Conservation (phyloP, 2,113 vertebrate genomes). For the Sciurus niger region DNA sequence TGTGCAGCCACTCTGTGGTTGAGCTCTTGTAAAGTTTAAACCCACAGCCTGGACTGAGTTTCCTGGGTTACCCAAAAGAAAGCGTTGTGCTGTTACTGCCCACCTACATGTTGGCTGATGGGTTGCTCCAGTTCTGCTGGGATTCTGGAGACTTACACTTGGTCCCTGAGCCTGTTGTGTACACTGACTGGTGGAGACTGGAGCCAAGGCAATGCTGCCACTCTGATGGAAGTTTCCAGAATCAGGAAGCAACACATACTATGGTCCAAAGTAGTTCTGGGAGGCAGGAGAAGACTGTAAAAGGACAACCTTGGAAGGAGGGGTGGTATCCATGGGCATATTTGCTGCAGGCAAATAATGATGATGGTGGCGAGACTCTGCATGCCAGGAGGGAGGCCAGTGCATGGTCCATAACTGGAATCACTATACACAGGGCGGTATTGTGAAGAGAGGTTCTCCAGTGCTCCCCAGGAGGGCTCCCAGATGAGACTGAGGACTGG, state of each 20-base stretch:
- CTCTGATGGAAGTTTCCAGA: not conserved
- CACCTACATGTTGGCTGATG: conserved; percentile 55
- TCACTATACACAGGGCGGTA: conserved; percentile 37
- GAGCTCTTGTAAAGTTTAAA: not conserved
- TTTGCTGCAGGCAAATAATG: no score
- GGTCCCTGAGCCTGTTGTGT: not conserved
- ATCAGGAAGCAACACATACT: no score
- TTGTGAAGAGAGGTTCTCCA: not conserved
- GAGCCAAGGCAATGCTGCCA: not conserved
- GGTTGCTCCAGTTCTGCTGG: rapidly evolving
- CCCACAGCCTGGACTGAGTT: rapidly evolving
- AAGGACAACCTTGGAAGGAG: no score
- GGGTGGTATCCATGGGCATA: not conserved
- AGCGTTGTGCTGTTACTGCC: not conserved
- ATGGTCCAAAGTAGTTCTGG: not conserved
- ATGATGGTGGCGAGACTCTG: not conserved
- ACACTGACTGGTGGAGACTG: conserved; percentile 78
- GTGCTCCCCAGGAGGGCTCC: not conserved
- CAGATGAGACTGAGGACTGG: not conserved
- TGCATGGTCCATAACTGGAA: not conserved
- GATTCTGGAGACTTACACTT: conserved; percentile 29
- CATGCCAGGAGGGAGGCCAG: not conserved
- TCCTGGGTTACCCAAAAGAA: conserved; percentile 71
- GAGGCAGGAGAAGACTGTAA: not conserved
- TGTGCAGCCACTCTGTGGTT: conserved; percentile 83